These are phyloP conservation scores for Oncorhynchus masou DNA, from an alignment of 2,113 vertebrate genomes.

Conservation along the genomic window DNA sequence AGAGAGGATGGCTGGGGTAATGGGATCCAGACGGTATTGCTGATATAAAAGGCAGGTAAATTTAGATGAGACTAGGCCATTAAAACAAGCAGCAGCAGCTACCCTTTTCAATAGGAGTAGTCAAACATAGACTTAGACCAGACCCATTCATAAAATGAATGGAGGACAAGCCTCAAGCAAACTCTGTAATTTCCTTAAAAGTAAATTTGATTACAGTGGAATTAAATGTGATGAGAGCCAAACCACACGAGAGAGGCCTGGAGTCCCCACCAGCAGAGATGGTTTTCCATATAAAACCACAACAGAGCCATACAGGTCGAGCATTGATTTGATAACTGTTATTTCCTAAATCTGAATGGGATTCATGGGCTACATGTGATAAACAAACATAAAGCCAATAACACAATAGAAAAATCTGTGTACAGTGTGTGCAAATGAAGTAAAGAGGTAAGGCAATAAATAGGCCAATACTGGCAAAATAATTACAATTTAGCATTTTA, in stretches of 20 bases:
- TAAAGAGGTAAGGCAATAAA: too few species aligned
- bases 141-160: slow-evolving; percentile 28
- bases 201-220: slow-evolving; percentile 49
- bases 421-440: too few species aligned
- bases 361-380: too few species aligned
- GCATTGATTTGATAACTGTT: slow-evolving; percentile 26
- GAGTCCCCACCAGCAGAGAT: slow-evolving; percentile 22
- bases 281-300: slow-evolving; percentile 38
- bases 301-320: slow-evolving; percentile 12
- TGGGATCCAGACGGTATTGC: slow-evolving; percentile 57
- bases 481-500: too few species aligned
- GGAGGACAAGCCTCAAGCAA: slow-evolving; percentile 34
- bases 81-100: slow-evolving; percentile 30
- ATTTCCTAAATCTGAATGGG: not conserved
- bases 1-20: slow-evolving; percentile 34
- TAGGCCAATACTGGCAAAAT: too few species aligned
- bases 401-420: too few species aligned
- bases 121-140: slow-evolving; percentile 22
- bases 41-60: slow-evolving; percentile 62
- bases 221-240: slow-evolving; percentile 39
- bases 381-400: too few species aligned
- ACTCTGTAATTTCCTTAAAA: slow-evolving; percentile 47
- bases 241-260: slow-evolving; percentile 16
- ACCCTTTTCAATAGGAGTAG: slow-evolving; percentile 24
- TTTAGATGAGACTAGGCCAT: slow-evolving; percentile 45